phyloP scores from a whole-genome alignment of 2,888 invertebrate species.

The Belgica antarctica region DNA sequence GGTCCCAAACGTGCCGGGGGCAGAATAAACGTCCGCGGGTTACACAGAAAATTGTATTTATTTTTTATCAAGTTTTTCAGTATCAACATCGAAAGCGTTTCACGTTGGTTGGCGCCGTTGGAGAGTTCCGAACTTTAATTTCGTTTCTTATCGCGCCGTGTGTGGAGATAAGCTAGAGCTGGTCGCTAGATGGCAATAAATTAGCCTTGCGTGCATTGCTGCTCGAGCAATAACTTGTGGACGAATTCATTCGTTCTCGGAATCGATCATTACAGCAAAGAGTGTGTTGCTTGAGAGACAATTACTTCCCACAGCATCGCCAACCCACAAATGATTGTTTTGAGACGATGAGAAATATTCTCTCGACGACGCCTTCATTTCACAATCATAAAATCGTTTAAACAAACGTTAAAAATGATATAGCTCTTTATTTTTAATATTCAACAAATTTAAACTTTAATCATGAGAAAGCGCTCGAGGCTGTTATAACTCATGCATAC shows the following conservation, averaged over 20 bases:
- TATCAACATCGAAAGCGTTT: conserved; percentile 5
- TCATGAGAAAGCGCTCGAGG: conserved; percentile 37
- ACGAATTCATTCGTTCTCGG: too few relatives aligned
- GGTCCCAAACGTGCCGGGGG: conserved; percentile 36
- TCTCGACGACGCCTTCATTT: too few relatives aligned
- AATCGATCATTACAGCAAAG: too few relatives aligned
- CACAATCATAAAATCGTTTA: conserved; percentile 14
- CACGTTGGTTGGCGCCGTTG: neutral
- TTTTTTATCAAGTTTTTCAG: conserved; percentile 33
- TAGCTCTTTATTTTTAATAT: conserved; percentile 19
- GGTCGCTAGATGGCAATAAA: too few relatives aligned
- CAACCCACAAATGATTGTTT: too few relatives aligned
- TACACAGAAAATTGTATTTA: conserved; percentile 39
- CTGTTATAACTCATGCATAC: conserved; percentile 39
- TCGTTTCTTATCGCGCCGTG: conserved; percentile 1
- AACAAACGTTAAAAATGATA: conserved; percentile 12
- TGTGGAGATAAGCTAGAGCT: neutral
- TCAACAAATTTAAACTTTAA: conserved; percentile 42
- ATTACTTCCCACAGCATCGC: too few relatives aligned
- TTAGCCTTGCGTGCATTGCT: too few relatives aligned
- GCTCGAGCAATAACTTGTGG: too few relatives aligned
- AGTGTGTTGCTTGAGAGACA: too few relatives aligned
- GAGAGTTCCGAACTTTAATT: too few relatives aligned
- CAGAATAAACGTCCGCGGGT: conserved; percentile 14
- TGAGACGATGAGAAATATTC: too few relatives aligned